Conservation (phyloP, 2,113 vertebrate genomes). For the Lynx canadensis region DNA sequence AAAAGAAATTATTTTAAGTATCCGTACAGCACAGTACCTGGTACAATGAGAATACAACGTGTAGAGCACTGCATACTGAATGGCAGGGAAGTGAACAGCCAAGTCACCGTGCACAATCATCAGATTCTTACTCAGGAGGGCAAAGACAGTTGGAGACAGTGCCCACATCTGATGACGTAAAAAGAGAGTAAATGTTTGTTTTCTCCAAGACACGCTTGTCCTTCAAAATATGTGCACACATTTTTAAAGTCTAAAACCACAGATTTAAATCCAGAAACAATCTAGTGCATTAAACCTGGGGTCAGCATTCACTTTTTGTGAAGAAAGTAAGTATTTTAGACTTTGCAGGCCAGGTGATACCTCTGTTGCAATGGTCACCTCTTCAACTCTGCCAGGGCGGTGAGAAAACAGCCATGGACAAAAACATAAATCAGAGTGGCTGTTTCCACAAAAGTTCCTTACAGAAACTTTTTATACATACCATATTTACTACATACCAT, state of each 20-base stretch:
- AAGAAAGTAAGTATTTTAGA: neutral
- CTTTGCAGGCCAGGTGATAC: neutral
- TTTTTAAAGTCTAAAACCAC: neutral
- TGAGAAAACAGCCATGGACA: neutral
- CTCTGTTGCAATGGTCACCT: neutral
- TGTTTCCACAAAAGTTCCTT: neutral
- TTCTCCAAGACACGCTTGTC: neutral
- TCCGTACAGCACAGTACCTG: conserved; percentile 86
- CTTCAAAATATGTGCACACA: neutral
- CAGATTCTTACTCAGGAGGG: conserved; percentile 96
- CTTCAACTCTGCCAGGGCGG: neutral
- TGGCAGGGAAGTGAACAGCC: conserved; percentile 93
- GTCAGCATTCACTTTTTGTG: neutral
- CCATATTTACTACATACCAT: too few relatives aligned
- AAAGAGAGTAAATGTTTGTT: conserved; percentile 16
- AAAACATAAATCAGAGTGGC: neutral
- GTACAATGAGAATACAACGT: conserved; percentile 98
- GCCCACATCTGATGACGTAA: conserved; percentile 96
- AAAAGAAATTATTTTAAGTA: neutral
- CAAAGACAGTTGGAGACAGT: conserved; percentile 96
- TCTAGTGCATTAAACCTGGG: neutral
- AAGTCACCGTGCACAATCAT: conserved; percentile 94
- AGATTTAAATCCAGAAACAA: conserved; percentile 24
- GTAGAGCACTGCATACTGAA: conserved; percentile 97
- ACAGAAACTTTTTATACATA: neutral